Base-by-base conservation (phyloP, 1,140 invertebrate species). In the Chironomus striatipennis region DNA sequence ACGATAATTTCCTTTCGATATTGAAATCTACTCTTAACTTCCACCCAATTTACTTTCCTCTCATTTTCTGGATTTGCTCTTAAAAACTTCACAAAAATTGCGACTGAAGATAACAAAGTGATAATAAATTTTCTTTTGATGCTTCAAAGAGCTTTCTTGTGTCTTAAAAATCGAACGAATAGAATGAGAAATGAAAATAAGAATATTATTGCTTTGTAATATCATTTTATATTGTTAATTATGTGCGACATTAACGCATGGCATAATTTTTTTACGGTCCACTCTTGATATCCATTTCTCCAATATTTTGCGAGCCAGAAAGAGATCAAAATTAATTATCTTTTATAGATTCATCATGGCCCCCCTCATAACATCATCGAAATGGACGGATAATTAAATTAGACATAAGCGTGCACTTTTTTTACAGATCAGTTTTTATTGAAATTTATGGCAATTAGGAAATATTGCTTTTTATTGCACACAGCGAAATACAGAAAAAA, bases 341-440 rank as follows among this genome's bases (percentile, higher is more conserved):
- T 70, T 70, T 70, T 70, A 70, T 70, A 70, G 65, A 70, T 70
- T 70, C 65, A 70, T 70, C 65, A 70, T 70, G 65, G 65, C 65
- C 65, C 18, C 18, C 17, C 18, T n/a, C 43, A 9, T n/a, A 12
- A 10, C 47, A n/a, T n/a, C 47, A n/a, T 57, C 8, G 47, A 57
- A 57, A 57, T 57, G 12, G 47, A 21, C n/a, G n/a, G 65, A 70
- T 70, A 70, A 70, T 70, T 21, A 70, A 70, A 70, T 70, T 70
- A 21, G 65, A 70, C 65, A 70, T 20, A 21, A 70, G 65, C 65
- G 65, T 70, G 65, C 65, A 70, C 17, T 70, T 70, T 70, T 70
- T 70, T 70, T 21, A 20, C 17, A 20, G 65, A 18, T 70, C 17
- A 18, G 8, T 20, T 20, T 20, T 20, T 20, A 70, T 70, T 70